Percentiles rank a stretch among this genome's conserved stretches.
These are phyloP conservation scores for Drosophila diplacantha DNA, from an alignment of 2,888 invertebrate species.

Conservation along the genomic window DNA sequence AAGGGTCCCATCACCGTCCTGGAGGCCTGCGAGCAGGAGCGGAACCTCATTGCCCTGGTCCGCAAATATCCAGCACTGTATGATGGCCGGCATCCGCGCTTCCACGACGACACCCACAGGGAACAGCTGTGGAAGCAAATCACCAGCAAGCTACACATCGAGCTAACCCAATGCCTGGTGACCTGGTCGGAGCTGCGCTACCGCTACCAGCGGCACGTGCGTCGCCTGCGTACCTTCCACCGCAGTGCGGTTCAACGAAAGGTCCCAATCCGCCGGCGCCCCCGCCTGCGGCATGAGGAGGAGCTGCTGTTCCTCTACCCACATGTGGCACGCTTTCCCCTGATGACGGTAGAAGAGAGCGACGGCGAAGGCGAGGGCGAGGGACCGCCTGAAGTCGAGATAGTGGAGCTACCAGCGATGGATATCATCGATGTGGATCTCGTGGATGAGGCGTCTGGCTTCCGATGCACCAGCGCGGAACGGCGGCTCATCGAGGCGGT, in stretches of 20 bases:
- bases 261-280: conserved; percentile 39
- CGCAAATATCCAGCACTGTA: conserved; percentile 58
- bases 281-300: conserved; percentile 64
- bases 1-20: background rate
- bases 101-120: conserved; percentile 55
- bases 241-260: background rate
- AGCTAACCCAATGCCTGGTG: conserved; percentile 52
- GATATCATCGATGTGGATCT: conserved; percentile 63
- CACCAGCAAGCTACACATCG: conserved; percentile 41
- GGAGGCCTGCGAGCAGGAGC: conserved; percentile 29
- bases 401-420: conserved; percentile 38
- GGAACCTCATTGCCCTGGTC: conserved; percentile 59
- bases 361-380: background rate
- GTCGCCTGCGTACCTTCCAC: conserved; percentile 54
- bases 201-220: conserved; percentile 63
- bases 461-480: conserved; percentile 6
- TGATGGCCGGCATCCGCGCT: conserved; percentile 51
- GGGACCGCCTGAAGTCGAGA: conserved; percentile 4
- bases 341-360: background rate
- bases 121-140: conserved; percentile 63
- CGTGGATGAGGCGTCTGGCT: conserved; percentile 15
- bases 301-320: conserved; percentile 70
- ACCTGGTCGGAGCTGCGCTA: conserved; percentile 69
- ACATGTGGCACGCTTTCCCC: conserved; percentile 49
- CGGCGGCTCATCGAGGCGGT: conserved; percentile 57